Percentiles rank a stretch among this genome's conserved stretches.
These are phyloP conservation scores for Burhinus bistriatus DNA, from an alignment of 2,113 vertebrate genomes.

Conservation along the genomic window DNA sequence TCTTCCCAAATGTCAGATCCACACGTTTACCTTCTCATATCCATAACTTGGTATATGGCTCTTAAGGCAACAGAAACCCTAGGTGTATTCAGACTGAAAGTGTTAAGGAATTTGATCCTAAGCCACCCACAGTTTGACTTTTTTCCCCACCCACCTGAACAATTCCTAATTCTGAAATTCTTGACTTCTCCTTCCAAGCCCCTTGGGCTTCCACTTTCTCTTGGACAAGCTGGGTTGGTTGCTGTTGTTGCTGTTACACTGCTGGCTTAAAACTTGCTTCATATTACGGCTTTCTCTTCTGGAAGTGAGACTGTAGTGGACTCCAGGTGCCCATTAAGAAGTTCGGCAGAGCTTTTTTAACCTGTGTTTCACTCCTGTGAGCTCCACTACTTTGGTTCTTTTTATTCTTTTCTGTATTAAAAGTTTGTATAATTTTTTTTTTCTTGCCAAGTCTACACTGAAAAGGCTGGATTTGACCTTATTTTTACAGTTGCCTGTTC, in stretches of 20 bases:
- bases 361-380: neutral
- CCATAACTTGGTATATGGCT: neutral
- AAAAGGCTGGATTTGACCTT: neutral
- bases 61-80: neutral
- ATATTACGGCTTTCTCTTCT: neutral
- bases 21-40: neutral
- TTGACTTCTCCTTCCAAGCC: neutral
- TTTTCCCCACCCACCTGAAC: neutral
- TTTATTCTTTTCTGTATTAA: neutral
- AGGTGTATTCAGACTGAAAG: neutral
- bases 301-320: neutral
- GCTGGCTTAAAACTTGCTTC: neutral
- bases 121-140: neutral
- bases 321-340: neutral
- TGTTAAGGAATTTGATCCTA: neutral
- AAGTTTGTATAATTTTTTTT: neutral
- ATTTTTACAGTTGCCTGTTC: neutral
- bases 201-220: neutral
- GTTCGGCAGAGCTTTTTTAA: neutral
- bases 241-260: neutral
- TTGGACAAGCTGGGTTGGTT: neutral
- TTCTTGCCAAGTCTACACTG: neutral
- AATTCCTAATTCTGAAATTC: slow-evolving; percentile 2
- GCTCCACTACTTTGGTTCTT: neutral
- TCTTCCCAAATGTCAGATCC: fast-evolving